Evolutionary conservation across 2,797 vertebrate genomes (phyloP), one percentile per base, ranked within the genome.

Genomic region (Peromyscus attwateri): DNA sequence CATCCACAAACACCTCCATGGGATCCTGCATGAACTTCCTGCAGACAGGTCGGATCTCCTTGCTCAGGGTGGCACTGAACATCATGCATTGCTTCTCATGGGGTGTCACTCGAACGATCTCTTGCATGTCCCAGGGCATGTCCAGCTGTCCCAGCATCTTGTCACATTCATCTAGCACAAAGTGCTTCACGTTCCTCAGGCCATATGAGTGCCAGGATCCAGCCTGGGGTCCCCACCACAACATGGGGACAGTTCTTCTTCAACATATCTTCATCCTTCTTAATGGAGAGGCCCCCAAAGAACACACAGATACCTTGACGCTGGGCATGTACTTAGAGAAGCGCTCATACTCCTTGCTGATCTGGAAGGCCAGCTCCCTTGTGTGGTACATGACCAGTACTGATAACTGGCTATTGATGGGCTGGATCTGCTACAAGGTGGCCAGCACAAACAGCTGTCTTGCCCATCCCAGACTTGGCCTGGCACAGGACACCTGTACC

Each of bases 1-100:
- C 99, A 0, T 99, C 99, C 97, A 99, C 99, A 98, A 99, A 99
- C 87, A 99, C 99, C 95, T 99, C 99, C 99, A 99, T 99, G 68
- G 99, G 99, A 66, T 99, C 99, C 97, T 99, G 99, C 99, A 99
- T 99, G 98, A 99, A 99, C 92, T 99, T 99, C 97, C 99, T 99
- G 98, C 99, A 99, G 91, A 99, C 99, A 0, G 99, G 99, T 46
- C 99, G 98, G 95, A 99, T 99, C 97, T 99, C 99, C 97, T 99
- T 99, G 95, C 99, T 99, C 97, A 99, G 98, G 0, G 99, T 99
- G 73, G 99, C 99, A 0, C 99, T 99, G 98, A 99, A 99, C 99
- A 99, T 99, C 99, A 99, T 99, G 97, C 99, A 99, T 98, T 99
- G 99, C 97, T 99, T 99, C 98, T 99, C 99, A 0, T 99, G 99